Evolutionary conservation across 2,888 invertebrate genomes (phyloP), one percentile per base, ranked within the genome.

Genomic region (Mythimna albipuncta): DNA sequence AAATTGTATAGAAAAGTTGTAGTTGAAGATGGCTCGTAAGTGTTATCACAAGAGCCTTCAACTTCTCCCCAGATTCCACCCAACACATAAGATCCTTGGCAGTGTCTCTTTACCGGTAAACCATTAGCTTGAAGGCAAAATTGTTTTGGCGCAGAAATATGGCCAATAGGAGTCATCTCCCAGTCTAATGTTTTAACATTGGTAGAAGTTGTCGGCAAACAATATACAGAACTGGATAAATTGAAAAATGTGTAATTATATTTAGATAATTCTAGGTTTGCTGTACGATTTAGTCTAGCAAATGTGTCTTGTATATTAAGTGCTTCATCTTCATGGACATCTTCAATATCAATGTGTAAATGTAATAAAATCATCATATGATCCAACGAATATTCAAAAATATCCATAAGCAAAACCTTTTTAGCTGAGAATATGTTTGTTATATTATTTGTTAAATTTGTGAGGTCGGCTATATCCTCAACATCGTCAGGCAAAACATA

Each of bases 91-190:
- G 97, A 94, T 2, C 97, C 97, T 11, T 86, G 69, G 85, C 97
- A 98, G 68, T 91, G 91, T 81, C 97, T 93, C 41, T 94, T 96
- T 2, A 97, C 95, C 2, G 97, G 97, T 69, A 97, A 91, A 2
- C 97, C 97, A 86, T 97, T 96, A 9, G 89, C 85, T 89, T 97
- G 96, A 58, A 97, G 90, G 83, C 97, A 97, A 66, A 97, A 93
- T 81, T 97, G 95, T 58, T 93, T 92, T 1, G 97, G 96, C 6
- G 97, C 95, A 2, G 96, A 93, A 59, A 95, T 93, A 70, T 96
- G 94, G 1, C 97, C 97, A 44, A 97, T 94, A 26, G 85, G 83
- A 19, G 97, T 96, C 75, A 96, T 84, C 64, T 95, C 96, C 97
- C 97, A 97, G 77, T 94, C 85, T 26, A 96, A 89, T 44, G 59